These are phyloP conservation scores for Pangasianodon gigas DNA, from an alignment of 2,113 vertebrate genomes.

Conservation along the genomic window DNA sequence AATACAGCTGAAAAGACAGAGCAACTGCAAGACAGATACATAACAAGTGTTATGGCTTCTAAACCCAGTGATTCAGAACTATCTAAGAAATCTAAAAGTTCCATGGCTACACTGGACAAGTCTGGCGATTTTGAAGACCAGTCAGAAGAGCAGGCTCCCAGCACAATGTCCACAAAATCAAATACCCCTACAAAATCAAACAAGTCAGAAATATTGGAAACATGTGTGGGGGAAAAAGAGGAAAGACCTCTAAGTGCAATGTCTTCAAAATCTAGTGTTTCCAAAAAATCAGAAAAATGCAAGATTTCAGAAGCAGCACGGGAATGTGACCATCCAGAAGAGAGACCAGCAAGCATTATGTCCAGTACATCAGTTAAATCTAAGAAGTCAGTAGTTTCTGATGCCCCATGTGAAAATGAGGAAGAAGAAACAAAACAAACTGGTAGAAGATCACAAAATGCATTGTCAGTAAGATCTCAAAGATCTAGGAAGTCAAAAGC, in stretches of 20 bases:
- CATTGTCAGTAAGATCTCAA: constrained; percentile 49
- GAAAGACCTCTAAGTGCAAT: constrained; percentile 35
- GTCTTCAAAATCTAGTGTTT: constrained; percentile 57
- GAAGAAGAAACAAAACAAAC: constrained; percentile 17
- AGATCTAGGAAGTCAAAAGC: constrained; percentile 33
- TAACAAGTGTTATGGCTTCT: constrained; percentile 39
- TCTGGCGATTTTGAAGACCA: constrained; percentile 33
- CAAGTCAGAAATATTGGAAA: constrained; percentile 15
- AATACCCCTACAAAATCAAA: constrained; percentile 28
- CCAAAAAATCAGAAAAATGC: constrained; percentile 46
- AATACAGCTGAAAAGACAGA: constrained; percentile 2
- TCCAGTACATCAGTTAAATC: constrained; percentile 42
- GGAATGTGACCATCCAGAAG: constrained; percentile 5
- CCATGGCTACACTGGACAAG: constrained; percentile 44
- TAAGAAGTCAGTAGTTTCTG: constrained; percentile 35
- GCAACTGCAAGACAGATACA: not conserved
- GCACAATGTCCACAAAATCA: constrained; percentile 59
- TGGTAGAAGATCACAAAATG: constrained; percentile 19
- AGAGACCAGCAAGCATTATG: constrained; percentile 62
- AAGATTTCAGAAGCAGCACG: constrained; percentile 49
- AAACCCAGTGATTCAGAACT: constrained; percentile 54
- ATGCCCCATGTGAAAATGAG: constrained; percentile 29
- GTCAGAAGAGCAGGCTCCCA: constrained; percentile 50
- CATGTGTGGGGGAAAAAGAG: not conserved
- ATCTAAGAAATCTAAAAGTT: constrained; percentile 41